Percentiles rank a stretch among this genome's conserved stretches.
These are phyloP conservation scores for Meteorus sp. DNA, from an alignment of 1,140 invertebrate species.

Conservation along the genomic window DNA sequence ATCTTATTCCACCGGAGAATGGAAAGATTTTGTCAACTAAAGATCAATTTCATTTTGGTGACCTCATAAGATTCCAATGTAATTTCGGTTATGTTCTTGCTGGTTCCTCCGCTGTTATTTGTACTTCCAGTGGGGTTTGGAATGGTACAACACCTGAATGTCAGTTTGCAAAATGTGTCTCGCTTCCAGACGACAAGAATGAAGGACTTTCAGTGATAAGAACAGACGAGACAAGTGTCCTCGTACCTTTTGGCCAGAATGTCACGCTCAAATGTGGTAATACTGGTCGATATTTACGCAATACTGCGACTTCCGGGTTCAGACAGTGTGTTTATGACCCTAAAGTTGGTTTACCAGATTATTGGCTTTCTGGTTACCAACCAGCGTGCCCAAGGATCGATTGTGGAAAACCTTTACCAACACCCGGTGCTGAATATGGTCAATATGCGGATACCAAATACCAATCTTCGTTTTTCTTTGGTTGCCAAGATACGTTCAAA, in stretches of 20 bases:
- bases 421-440: conserved; percentile 91
- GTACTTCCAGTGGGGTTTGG: conserved; percentile 89
- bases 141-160: conserved; percentile 92
- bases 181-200: conserved; percentile 83
- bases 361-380: conserved; percentile 86
- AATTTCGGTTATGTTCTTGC: conserved; percentile 93
- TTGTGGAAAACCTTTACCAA: conserved; percentile 83
- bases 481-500: conserved; percentile 94
- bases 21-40: conserved; percentile 84
- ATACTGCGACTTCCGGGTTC: conserved; percentile 79
- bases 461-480: conserved; percentile 93
- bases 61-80: conserved; percentile 90
- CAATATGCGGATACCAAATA: conserved; percentile 85
- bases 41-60: conserved; percentile 84
- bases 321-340: conserved; percentile 96
- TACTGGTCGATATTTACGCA: conserved; percentile 74
- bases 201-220: conserved; percentile 79
- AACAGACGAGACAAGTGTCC: conserved; percentile 74
- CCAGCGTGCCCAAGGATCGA: conserved; percentile 86
- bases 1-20: conserved; percentile 81
- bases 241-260: conserved; percentile 88
- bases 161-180: conserved; percentile 90
- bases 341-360: conserved; percentile 83
- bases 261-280: conserved; percentile 82
- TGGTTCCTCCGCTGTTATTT: conserved; percentile 81